A percentile compares a stretch with the other conserved stretches of the same genome.
phyloP scores from a whole-genome alignment of 2,888 invertebrate species.

The Agonopterix heracliana region DNA sequence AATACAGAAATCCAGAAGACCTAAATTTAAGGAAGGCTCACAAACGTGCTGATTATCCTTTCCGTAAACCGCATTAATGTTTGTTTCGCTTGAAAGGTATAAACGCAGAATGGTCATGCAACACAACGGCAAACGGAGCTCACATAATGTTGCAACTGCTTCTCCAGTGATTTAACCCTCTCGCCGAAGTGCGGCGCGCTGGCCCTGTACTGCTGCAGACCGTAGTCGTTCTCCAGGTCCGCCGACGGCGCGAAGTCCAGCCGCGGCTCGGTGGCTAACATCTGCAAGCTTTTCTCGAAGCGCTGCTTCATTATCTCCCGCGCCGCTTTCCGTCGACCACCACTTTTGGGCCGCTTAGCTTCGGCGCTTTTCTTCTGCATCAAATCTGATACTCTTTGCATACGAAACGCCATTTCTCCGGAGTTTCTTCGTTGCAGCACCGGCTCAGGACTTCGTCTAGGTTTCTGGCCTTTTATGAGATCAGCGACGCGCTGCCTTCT shows the following conservation, averaged over 20 bases:
- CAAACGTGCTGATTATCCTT: too few relatives aligned
- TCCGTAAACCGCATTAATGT: too few relatives aligned
- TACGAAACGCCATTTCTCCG: conserved; percentile 72
- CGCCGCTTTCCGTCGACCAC: conserved; percentile 49
- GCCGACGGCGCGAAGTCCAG: conserved; percentile 74
- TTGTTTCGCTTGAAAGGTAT: too few relatives aligned
- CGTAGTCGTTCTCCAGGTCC: conserved; percentile 86
- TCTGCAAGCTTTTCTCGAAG: conserved; percentile 90
- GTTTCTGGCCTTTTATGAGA: conserved; percentile 31
- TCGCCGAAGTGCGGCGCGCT: conserved; percentile 90
- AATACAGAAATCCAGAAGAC: too few relatives aligned
- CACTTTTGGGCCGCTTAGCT: conserved; percentile 49
- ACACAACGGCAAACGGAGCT: conserved; percentile 44
- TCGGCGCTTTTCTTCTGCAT: conserved; percentile 80
- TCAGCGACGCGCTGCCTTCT: conserved; percentile 51
- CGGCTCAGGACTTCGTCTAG: conserved; percentile 16
- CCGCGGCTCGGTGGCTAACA: conserved; percentile 87
- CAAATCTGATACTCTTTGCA: conserved; percentile 84
- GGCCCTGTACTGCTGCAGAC: conserved; percentile 89
- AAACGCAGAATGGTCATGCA: conserved; percentile 33
- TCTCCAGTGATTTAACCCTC: conserved; percentile 86
- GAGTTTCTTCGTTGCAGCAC: conserved; percentile 26
- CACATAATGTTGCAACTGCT: conserved; percentile 65
- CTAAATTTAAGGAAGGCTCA: too few relatives aligned
- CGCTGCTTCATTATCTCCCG: conserved; percentile 84